Evolutionary conservation across 2,797 vertebrate species (phyloP).

Genomic region (Leptatherina wallacei): DNA sequence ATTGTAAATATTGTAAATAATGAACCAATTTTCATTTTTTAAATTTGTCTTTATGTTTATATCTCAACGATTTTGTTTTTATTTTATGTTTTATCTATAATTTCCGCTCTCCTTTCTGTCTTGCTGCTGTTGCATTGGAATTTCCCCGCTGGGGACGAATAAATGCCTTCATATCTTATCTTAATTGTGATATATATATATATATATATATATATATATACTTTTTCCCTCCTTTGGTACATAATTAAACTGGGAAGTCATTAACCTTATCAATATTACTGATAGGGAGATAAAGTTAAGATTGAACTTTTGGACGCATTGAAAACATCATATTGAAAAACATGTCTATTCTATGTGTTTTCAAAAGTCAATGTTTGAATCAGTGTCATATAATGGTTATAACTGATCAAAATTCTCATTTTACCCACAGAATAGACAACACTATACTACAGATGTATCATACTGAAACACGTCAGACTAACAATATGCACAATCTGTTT

Average conservation of each 20-base stretch:
- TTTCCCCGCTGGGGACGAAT: too few species aligned
- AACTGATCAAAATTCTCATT: slow-evolving; percentile 1
- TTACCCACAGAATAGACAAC: slow-evolving; percentile 10
- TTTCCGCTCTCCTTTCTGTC: too few species aligned
- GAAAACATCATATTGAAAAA: slow-evolving; percentile 18
- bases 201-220: not conserved
- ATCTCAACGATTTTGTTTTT: too few species aligned
- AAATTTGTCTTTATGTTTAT: too few species aligned
- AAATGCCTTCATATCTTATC: too few species aligned
- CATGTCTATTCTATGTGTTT: not conserved
- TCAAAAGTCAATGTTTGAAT: not conserved
- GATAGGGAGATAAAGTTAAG: slow-evolving; percentile 5
- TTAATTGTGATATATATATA: too few species aligned
- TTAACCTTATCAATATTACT: slow-evolving; percentile 16
- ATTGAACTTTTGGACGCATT: not conserved
- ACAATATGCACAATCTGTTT: slow-evolving; percentile 10
- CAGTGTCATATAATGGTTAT: slow-evolving; percentile 2
- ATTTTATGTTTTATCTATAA: too few species aligned
- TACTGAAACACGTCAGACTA: slow-evolving; percentile 7
- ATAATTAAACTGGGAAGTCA: not conserved
- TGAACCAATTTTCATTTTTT: too few species aligned
- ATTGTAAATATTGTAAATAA: too few species aligned
- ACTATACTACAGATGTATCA: slow-evolving; percentile 3
- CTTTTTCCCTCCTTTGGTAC: not conserved
- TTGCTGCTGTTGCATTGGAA: too few species aligned